These are phyloP conservation scores for Gambusia yucatana DNA, from an alignment of 2,797 vertebrate species.

Conservation along the genomic window DNA sequence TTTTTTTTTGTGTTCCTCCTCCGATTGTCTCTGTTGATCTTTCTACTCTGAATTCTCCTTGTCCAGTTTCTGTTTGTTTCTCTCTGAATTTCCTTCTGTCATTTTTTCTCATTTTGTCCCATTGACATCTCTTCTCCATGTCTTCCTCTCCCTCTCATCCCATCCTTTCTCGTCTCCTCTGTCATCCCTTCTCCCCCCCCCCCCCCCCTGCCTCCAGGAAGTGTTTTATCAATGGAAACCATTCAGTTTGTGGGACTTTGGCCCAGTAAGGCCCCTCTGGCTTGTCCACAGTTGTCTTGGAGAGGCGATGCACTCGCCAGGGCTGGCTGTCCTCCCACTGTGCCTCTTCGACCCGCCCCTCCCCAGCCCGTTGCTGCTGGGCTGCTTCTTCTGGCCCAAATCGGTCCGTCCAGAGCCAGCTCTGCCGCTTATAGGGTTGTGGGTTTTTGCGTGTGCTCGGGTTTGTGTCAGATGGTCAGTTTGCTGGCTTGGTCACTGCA, in stretches of 20 bases:
- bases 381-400: constrained; percentile 40
- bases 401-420: constrained; percentile 34
- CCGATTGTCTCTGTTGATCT: background rate
- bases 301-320: constrained; percentile 55
- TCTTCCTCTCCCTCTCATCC: constrained; percentile 23
- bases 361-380: constrained; percentile 27
- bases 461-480: constrained; percentile 22
- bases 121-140: constrained; percentile 27
- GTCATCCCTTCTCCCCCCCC: background rate
- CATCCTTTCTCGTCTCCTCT: constrained; percentile 1
- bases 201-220: constrained; percentile 57
- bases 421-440: constrained; percentile 27
- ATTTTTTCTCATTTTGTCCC: constrained; percentile 32
- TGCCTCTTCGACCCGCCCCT: constrained; percentile 36
- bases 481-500: constrained; percentile 22
- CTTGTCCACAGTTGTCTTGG: constrained; percentile 68
- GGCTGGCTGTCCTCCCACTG: constrained; percentile 51
- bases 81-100: constrained; percentile 18
- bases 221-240: constrained; percentile 56
- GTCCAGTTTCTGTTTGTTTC: constrained; percentile 8
- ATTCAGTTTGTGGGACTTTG: constrained; percentile 56
- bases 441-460: background rate
- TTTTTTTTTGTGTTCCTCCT: background rate
- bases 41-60: constrained; percentile 11
- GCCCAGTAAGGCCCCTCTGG: constrained; percentile 52